A percentile compares a stretch with the other conserved stretches of the same genome.
phyloP scores from a whole-genome alignment of 2,113 vertebrate genomes.

The Apus apus region DNA sequence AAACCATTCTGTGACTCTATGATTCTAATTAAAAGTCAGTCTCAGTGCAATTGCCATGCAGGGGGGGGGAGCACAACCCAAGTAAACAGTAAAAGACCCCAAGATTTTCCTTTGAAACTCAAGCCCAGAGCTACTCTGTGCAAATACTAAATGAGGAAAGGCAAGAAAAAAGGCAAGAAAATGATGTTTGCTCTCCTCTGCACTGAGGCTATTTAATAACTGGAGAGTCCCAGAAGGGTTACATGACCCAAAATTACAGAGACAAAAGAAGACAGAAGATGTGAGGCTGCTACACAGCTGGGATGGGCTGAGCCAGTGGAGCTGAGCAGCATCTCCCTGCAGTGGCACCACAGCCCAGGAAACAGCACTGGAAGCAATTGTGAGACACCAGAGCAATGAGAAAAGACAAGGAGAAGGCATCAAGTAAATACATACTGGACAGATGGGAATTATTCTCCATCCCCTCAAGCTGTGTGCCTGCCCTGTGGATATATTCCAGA shows the following conservation, averaged over 20 bases:
- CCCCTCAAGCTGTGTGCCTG: neutral
- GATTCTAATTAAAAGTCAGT: constrained; percentile 21
- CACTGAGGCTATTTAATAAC: constrained; percentile 4
- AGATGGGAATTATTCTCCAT: neutral
- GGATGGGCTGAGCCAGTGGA: neutral
- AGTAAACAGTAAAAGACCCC: neutral
- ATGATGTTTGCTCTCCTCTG: neutral
- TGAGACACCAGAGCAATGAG: neutral
- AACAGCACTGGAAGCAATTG: neutral
- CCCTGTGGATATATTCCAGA: neutral
- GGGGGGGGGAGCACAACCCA: neutral
- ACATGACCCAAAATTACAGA: neutral
- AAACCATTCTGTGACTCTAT: too few relatives aligned
- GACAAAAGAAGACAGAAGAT: neutral
- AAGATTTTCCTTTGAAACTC: constrained; percentile 27
- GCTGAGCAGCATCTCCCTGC: neutral
- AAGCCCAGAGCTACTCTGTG: neutral
- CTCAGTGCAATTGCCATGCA: neutral
- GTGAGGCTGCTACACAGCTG: neutral
- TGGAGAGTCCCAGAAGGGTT: neutral
- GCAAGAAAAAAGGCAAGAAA: neutral
- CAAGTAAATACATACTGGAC: neutral
- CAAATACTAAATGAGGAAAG: constrained; percentile 11
- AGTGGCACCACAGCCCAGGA: neutral
- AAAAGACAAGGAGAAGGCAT: neutral